Evolutionary conservation across 2,797 vertebrate species (phyloP).

Genomic region (Steatocranus sp.): DNA sequence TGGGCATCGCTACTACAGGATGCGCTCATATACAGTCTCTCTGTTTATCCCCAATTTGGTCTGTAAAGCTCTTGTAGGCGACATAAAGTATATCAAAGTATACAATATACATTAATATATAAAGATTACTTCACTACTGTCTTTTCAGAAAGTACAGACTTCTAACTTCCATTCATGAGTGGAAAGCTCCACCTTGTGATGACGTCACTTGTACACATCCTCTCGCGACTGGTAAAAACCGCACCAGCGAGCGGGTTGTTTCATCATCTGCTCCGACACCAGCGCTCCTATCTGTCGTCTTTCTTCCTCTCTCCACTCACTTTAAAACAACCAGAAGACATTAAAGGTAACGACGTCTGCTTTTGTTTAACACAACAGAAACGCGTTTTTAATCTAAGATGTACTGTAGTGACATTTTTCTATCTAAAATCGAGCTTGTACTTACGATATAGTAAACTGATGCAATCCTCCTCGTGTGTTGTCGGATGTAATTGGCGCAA

Average conservation of each 20-base stretch:
- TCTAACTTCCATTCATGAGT: conserved; percentile 14
- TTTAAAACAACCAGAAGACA: not conserved
- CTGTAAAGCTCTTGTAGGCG: not conserved
- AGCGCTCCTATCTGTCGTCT: not conserved
- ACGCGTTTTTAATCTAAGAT: fast-evolving
- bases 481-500: not conserved
- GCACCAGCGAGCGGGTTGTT: conserved; percentile 24
- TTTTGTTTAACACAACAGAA: not conserved
- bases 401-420: not conserved
- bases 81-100: not conserved
- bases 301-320: not conserved
- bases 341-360: conserved; percentile 15
- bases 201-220: not conserved
- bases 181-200: not conserved
- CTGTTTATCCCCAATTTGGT: not conserved
- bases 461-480: conserved; percentile 51
- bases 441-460: conserved; percentile 31
- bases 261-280: conserved; percentile 16
- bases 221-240: not conserved
- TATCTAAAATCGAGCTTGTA: not conserved
- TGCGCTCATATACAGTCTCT: not conserved
- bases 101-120: not conserved
- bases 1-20: conserved; percentile 31
- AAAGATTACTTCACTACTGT: not conserved
- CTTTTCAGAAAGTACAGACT: not conserved